Conservation (phyloP, 2,888 invertebrate genomes). For the Halictus quadricinctus region DNA sequence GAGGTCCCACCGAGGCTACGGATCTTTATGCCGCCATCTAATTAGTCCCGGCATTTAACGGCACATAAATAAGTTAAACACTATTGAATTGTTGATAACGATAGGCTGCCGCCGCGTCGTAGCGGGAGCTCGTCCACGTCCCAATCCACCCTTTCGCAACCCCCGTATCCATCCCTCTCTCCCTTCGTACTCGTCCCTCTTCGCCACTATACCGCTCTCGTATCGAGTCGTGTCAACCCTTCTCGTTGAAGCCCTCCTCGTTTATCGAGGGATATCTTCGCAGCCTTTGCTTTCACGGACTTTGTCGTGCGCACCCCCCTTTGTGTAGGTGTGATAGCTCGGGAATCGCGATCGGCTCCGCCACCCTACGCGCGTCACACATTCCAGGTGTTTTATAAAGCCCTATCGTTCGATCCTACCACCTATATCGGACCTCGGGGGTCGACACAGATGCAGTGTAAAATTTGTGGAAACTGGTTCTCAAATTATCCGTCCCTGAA, state of each 20-base stretch:
- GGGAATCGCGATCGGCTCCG: slow-evolving; percentile 26
- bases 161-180: slow-evolving; percentile 36
- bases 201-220: slow-evolving; percentile 18
- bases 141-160: neutral
- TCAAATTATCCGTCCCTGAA: neutral
- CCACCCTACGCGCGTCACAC: slow-evolving; percentile 1
- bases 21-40: slow-evolving; percentile 78
- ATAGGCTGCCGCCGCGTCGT: slow-evolving; percentile 55
- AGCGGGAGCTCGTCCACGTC: slow-evolving; percentile 15
- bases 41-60: slow-evolving; percentile 79
- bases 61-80: slow-evolving; percentile 77
- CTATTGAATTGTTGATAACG: slow-evolving; percentile 76
- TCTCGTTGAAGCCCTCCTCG: slow-evolving; percentile 37
- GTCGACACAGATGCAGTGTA: neutral
- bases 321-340: slow-evolving; percentile 42
- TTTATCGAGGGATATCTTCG: slow-evolving; percentile 58
- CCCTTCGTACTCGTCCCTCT: slow-evolving; percentile 10
- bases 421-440: neutral
- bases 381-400: slow-evolving; percentile 15
- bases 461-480: neutral
- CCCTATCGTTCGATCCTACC: neutral
- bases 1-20: slow-evolving; percentile 67
- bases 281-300: slow-evolving; percentile 39
- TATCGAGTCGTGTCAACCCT: slow-evolving; percentile 56
- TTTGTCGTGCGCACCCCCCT: slow-evolving; percentile 31